Evolutionary conservation across 2,113 vertebrate species (phyloP).

Genomic region (Periophthalmus modestus): DNA sequence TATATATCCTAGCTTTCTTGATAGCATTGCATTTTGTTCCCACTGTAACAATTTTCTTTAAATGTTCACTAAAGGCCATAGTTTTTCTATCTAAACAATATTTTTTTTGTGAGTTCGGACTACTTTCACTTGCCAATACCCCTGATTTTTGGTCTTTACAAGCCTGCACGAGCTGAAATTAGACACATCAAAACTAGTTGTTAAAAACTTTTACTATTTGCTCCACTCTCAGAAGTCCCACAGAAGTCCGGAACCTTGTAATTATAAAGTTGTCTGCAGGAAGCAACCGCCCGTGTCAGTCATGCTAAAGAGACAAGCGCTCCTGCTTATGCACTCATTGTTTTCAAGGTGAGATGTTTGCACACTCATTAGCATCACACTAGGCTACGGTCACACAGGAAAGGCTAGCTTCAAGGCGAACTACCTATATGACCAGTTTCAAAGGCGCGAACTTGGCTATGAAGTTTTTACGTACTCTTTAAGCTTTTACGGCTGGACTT

Average conservation of each 20-base stretch:
- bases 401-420: constrained; percentile 9
- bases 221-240: constrained; percentile 25
- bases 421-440: constrained; percentile 7
- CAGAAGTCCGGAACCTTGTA: constrained; percentile 23
- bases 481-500: background rate
- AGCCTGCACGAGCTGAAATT: background rate
- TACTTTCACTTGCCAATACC: background rate
- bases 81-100: background rate
- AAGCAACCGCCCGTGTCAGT: constrained; percentile 18
- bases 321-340: constrained; percentile 22
- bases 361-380: constrained; percentile 33
- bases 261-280: constrained; percentile 50
- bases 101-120: background rate
- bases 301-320: background rate
- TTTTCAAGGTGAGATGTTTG: constrained; percentile 40
- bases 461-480: background rate
- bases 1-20: background rate
- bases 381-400: constrained; percentile 21
- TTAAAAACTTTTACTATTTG: constrained; percentile 6
- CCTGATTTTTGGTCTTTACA: background rate
- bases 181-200: background rate
- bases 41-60: background rate
- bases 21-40: background rate
- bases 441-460: background rate
- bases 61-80: background rate